Base-by-base conservation (phyloP, 2,797 vertebrate species). In the Prunella strophiata region DNA sequence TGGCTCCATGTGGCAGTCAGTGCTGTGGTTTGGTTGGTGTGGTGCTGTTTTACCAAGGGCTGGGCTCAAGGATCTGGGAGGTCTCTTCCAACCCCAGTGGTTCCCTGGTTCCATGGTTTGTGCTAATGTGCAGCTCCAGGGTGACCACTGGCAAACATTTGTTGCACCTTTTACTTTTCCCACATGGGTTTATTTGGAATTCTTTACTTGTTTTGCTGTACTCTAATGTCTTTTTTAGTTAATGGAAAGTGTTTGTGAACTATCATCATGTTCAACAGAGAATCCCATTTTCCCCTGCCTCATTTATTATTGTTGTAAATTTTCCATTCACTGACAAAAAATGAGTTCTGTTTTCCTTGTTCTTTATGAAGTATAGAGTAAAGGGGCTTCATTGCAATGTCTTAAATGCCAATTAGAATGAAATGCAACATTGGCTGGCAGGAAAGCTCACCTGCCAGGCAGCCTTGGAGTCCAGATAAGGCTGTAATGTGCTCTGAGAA, bases 1-100 rank as follows among this genome's bases (percentile, higher is more conserved):
- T n/a, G 50, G 3, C 22, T 61, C 55, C 16, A 0, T 34, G 63
- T 20, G 55, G 19, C 63, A 29, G 38, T 40, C 3, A 20, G 47
- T 18, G 68, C 59, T 9, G 0, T 0, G 2, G 34, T 11, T 40
- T 13, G 8, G 29, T 10, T 40, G 62, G 2, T 9, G 0, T 6
- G 18, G 14, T 23, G 29, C 23, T 52, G n/a, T 54, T 61, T 47
- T n/a, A 34, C 40, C 13, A 52, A n/a, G 40, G 52, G 36, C 43
- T n/a, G 47, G 9, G 7, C 62, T 76, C 47, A 29, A 2, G 23
- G n/a, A 9, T 10, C 48, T 13, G 21, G 20, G 40, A 47, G 40
- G 7, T 30, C 20, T 70, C 77, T 40, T 54, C 55, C 83, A 40
- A 2, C 20, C 48, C 5, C 6, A 5, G 4, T 30, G 48, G 10